These are phyloP conservation scores for Cydia amplana DNA, from an alignment of 1,140 invertebrate genomes.

Conservation along the genomic window DNA sequence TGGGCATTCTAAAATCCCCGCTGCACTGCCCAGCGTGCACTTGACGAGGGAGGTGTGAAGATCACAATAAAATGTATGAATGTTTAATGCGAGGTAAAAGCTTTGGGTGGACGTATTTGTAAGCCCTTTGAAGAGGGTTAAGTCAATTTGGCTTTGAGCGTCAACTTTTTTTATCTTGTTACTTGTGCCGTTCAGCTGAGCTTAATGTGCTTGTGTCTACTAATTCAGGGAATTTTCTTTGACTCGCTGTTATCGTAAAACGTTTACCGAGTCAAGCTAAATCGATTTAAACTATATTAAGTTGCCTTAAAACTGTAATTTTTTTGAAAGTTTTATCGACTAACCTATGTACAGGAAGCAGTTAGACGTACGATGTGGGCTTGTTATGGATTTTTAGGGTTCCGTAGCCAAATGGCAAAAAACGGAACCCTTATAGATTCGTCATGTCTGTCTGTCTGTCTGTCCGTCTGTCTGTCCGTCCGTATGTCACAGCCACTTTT, in stretches of 20 bases:
- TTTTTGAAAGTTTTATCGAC: no score
- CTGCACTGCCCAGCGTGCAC: slow-evolving; percentile 20
- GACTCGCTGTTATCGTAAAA: neutral
- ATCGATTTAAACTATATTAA: no score
- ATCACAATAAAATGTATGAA: slow-evolving; percentile 62
- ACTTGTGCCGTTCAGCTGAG: slow-evolving; percentile 35
- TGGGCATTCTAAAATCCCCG: neutral
- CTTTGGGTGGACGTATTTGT: slow-evolving; percentile 59
- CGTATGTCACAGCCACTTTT: no score
- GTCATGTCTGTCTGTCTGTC: no score
- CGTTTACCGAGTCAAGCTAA: neutral
- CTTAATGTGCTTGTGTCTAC: slow-evolving; percentile 41
- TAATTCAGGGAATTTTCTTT: neutral
- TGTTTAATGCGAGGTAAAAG: slow-evolving; percentile 65
- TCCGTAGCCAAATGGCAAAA: no score
- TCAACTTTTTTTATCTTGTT: slow-evolving; percentile 60
- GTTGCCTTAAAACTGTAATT: no score
- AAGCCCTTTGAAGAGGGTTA: slow-evolving; percentile 71
- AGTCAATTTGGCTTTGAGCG: slow-evolving; percentile 63
- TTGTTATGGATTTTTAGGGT: no score
- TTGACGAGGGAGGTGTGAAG: slow-evolving; percentile 49
- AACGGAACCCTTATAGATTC: no score
- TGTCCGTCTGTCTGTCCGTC: no score
- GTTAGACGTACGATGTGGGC: no score
- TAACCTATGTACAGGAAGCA: no score